Conservation (phyloP, 2,113 vertebrate genomes). For the Crotalus tigris region DNA sequence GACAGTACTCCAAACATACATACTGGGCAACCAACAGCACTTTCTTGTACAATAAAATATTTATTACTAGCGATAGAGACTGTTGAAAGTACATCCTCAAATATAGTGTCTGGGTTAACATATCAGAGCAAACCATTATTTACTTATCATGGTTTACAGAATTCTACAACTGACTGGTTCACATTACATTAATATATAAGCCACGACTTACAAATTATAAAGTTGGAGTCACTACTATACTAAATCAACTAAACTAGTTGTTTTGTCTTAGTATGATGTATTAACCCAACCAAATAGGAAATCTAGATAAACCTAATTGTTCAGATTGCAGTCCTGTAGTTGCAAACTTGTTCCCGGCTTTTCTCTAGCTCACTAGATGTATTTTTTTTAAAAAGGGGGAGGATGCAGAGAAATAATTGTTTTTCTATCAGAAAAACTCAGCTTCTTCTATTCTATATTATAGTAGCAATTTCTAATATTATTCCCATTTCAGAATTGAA, state of each 20-base stretch:
- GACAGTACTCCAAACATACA: not conserved
- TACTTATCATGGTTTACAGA: not conserved
- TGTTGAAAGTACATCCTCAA: not conserved
- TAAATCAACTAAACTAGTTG: not conserved
- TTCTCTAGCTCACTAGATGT: not conserved
- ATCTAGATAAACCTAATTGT: not conserved
- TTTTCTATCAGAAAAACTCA: not conserved
- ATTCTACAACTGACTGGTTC: not conserved
- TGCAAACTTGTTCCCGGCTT: not conserved
- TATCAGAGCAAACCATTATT: not conserved
- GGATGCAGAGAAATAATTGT: not conserved
- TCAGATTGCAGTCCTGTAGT: not conserved
- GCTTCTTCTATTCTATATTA: not conserved
- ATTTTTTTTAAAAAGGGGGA: not conserved
- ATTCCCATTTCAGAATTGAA: not conserved
- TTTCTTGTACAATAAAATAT: not conserved
- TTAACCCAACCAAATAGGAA: not conserved
- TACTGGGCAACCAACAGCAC: not conserved
- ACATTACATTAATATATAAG: not conserved
- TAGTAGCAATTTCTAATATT: not conserved
- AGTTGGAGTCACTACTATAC: not conserved
- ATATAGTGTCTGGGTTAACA: not conserved
- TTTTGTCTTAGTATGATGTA: not conserved
- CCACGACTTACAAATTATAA: not conserved
- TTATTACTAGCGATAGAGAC: not conserved